phyloP scores from a whole-genome alignment of 2,797 vertebrate genomes.

The Avahi laniger region DNA sequence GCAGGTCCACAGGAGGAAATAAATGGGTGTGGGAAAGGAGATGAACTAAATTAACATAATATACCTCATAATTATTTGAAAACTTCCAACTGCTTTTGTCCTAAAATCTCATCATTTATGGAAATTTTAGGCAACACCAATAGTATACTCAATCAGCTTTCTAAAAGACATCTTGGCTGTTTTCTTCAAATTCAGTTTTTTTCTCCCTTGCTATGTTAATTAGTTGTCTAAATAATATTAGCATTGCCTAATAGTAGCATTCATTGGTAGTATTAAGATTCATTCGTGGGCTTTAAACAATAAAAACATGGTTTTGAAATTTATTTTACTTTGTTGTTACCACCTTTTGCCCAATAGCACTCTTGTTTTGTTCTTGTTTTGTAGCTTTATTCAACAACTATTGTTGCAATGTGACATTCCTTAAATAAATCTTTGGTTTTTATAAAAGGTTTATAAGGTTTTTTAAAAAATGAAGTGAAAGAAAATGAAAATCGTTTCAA shows the following conservation, averaged over 20 bases:
- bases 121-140: background rate
- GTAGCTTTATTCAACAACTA: background rate
- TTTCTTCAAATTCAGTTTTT: background rate
- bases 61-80: background rate
- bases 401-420: background rate
- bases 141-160: background rate
- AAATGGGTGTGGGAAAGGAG: background rate
- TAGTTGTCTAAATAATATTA: background rate
- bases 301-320: background rate
- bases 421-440: background rate
- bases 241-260: background rate
- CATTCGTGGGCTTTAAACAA: background rate
- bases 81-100: background rate
- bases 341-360: background rate
- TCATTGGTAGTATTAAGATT: background rate
- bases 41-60: background rate
- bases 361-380: background rate
- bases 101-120: background rate
- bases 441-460: background rate
- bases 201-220: background rate
- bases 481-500: background rate
- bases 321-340: background rate
- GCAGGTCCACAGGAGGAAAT: background rate
- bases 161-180: background rate
- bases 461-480: conserved; percentile 31